These are phyloP conservation scores for Myocastor coypus DNA, from an alignment of 2,113 vertebrate genomes.

Conservation along the genomic window DNA sequence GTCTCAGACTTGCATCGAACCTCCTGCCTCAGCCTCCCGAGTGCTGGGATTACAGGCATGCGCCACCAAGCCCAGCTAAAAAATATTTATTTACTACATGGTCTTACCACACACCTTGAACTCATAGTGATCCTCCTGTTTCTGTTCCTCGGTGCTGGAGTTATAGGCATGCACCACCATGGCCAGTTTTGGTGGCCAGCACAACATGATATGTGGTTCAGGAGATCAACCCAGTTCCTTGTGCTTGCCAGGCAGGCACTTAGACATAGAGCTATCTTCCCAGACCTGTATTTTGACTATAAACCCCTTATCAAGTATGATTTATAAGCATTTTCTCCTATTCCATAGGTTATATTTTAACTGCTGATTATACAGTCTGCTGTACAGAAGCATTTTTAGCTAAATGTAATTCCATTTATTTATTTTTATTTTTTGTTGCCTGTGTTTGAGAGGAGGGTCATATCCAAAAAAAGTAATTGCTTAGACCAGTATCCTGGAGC, in stretches of 20 bases:
- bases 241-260: too few species aligned
- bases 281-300: background rate
- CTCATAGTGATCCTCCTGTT: too few species aligned
- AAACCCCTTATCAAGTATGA: background rate
- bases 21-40: too few species aligned
- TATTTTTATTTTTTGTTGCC: background rate
- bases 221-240: too few species aligned
- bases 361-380: background rate
- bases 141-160: too few species aligned
- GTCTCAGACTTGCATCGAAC: too few species aligned
- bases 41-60: too few species aligned
- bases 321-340: background rate
- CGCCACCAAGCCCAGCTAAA: background rate
- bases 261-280: too few species aligned
- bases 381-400: background rate
- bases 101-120: too few species aligned
- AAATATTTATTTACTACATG: background rate
- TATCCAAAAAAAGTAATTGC: background rate
- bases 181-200: too few species aligned
- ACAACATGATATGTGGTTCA: too few species aligned
- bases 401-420: background rate
- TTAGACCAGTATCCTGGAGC: background rate
- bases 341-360: background rate
- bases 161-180: too few species aligned
- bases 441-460: background rate